phyloP scores from a whole-genome alignment of 2,113 vertebrate species.

The Thamnaconus septentrionalis region DNA sequence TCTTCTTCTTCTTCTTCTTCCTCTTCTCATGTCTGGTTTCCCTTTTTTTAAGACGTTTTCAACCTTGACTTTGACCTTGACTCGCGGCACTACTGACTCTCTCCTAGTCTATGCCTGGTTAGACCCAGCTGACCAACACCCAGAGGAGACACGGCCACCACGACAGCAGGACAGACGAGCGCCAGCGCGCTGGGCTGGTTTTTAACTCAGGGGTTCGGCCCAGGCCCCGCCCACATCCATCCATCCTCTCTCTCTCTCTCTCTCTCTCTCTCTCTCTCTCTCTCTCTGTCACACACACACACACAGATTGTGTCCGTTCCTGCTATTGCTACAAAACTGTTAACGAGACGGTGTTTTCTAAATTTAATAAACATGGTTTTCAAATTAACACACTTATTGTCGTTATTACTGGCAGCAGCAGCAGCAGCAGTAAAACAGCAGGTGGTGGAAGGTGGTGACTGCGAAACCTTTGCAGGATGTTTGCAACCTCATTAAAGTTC shows the following conservation, averaged over 20 bases:
- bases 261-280: background rate
- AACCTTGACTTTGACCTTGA: conserved; percentile 31
- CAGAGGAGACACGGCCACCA: conserved; percentile 43
- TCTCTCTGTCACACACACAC: background rate
- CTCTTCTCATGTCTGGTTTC: conserved; percentile 16
- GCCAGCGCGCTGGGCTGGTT: conserved; percentile 53
- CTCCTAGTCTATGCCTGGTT: conserved; percentile 61
- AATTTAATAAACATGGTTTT: conserved; percentile 84
- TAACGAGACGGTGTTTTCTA: conserved; percentile 82
- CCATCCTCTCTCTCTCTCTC: background rate
- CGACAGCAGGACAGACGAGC: conserved; percentile 4
- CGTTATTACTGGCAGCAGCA: conserved; percentile 34
- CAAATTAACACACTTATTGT: conserved; percentile 55
- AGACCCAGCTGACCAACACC: conserved; percentile 58
- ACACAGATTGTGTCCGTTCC: conserved; percentile 73
- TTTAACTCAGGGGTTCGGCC: conserved; percentile 79
- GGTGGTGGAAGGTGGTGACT: too few relatives aligned
- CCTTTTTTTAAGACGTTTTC: conserved; percentile 53
- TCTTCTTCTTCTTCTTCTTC: too few relatives aligned
- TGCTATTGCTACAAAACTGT: conserved; percentile 79
- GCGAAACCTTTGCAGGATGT: too few relatives aligned
- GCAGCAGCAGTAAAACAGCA: background rate
- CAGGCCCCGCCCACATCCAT: conserved; percentile 57
- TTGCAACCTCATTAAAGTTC: too few relatives aligned
- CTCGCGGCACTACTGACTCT: conserved; percentile 52